Conservation (phyloP, 1,140 invertebrate species). For the Camponotus floridanus region DNA sequence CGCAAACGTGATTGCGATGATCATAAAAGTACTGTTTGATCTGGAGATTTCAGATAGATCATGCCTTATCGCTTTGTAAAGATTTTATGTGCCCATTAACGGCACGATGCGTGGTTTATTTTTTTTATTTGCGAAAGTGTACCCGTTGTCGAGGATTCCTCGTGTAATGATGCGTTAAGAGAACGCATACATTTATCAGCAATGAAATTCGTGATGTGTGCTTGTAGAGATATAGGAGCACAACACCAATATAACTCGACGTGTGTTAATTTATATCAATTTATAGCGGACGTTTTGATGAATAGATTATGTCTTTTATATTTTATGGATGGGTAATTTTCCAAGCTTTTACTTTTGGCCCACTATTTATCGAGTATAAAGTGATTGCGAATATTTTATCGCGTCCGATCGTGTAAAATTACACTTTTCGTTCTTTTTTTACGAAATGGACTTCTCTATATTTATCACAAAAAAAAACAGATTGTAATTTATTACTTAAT, state of each 20-base stretch:
- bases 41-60: not conserved
- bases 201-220: not conserved
- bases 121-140: conserved; percentile 35
- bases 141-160: not conserved
- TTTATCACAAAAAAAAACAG: not conserved
- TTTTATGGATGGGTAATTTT: conserved; percentile 31
- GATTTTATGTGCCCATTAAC: conserved; percentile 20
- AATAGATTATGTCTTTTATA: conserved; percentile 3
- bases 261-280: conserved; percentile 24
- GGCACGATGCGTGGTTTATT: not conserved
- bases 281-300: not conserved
- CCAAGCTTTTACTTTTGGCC: conserved; percentile 35
- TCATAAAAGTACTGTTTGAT: conserved; percentile 14
- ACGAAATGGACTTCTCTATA: not conserved
- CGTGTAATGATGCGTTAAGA: conserved; percentile 43
- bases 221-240: not conserved
- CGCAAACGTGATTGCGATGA: not conserved
- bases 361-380: not conserved
- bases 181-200: not conserved
- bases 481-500: not conserved
- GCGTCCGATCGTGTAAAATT: not conserved
- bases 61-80: not conserved
- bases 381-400: not conserved
- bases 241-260: not conserved
- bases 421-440: not conserved